Evolutionary conservation across 2,113 vertebrate species (phyloP), one percentile per base, ranked within the genome.

Genomic region (Mastomys natalensis): DNA sequence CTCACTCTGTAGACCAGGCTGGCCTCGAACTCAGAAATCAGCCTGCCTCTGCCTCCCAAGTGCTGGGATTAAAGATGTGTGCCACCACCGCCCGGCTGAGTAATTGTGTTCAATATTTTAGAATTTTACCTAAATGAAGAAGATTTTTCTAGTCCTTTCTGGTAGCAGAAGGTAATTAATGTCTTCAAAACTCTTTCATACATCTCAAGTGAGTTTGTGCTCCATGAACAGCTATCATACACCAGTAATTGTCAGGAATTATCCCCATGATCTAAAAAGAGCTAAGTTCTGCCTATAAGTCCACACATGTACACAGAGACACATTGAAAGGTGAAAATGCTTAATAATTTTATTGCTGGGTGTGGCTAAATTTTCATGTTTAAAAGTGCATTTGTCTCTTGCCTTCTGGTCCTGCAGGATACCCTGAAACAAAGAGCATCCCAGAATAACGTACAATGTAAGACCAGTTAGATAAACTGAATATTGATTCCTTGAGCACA

Each of bases 81-180:
- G n/a, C n/a, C n/a, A n/a, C n/a, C n/a, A n/a, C n/a, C n/a, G n/a
- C n/a, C n/a, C n/a, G n/a, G n/a, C n/a, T n/a, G n/a, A 89, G n/a
- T 45, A 90, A 72, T 80, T 66, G 15, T 4, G 55, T 82, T 90
- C 43, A 90, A 62, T 73, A 68, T 77, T 90, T 91, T 93, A 40
- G 70, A 89, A 1, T 43, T 87, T 94, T 86, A 78, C 1, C 0
- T 95, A 51, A 43, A 16, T 82, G 0, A 8, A 85, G 60, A 88
- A 92, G 3, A 37, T 94, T 73, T 43, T 19, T 4, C 55, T 22
- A 40, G 0, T 37, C 1, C 78, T 95, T 74, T 13, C 55, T 96
- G 34, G 51, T n/a, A 53, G 73, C 24, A 45, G 86, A 15, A 82
- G 24, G 73, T 76, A 81, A 60, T 64, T 92, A 84, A 93, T 24